Evolutionary conservation across 2,113 vertebrate genomes (phyloP).

Genomic region (Proterorhinus semilunaris): DNA sequence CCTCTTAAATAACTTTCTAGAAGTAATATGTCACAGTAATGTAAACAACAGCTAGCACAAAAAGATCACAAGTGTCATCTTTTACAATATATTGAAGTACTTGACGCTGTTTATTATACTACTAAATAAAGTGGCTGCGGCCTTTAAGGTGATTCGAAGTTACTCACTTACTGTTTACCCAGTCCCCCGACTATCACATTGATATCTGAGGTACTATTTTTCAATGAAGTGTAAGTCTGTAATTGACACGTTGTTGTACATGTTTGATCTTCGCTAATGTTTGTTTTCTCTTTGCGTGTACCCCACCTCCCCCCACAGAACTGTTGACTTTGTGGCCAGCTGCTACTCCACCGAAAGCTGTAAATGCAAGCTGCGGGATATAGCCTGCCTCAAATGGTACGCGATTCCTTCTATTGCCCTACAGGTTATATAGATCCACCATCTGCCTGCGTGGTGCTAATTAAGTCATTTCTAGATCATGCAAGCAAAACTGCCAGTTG

Average conservation of each 20-base stretch:
- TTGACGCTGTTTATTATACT: too few relatives aligned
- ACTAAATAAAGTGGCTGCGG: too few relatives aligned
- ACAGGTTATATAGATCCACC: constrained; percentile 24
- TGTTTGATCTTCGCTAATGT: constrained; percentile 14
- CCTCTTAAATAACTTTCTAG: too few relatives aligned
- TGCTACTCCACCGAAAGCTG: constrained; percentile 94
- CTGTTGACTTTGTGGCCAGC: constrained; percentile 93
- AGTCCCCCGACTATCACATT: too few relatives aligned
- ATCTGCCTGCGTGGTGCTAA: constrained; percentile 19
- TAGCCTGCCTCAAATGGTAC: constrained; percentile 95
- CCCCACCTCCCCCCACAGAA: constrained; percentile 66
- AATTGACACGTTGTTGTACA: background rate
- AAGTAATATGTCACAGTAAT: too few relatives aligned
- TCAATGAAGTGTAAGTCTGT: background rate
- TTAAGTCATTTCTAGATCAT: background rate
- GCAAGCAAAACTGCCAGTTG: background rate
- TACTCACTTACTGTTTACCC: too few relatives aligned
- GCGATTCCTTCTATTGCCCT: constrained; percentile 30
- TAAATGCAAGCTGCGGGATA: constrained; percentile 93
- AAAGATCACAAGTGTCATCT: too few relatives aligned
- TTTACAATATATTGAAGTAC: too few relatives aligned
- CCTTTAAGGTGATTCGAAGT: too few relatives aligned
- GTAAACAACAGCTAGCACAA: too few relatives aligned
- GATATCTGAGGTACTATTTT: too few relatives aligned
- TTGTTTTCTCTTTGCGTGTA: constrained; percentile 31